Conservation (phyloP, 2,888 invertebrate species). For the Ormyrus nitidulus region DNA sequence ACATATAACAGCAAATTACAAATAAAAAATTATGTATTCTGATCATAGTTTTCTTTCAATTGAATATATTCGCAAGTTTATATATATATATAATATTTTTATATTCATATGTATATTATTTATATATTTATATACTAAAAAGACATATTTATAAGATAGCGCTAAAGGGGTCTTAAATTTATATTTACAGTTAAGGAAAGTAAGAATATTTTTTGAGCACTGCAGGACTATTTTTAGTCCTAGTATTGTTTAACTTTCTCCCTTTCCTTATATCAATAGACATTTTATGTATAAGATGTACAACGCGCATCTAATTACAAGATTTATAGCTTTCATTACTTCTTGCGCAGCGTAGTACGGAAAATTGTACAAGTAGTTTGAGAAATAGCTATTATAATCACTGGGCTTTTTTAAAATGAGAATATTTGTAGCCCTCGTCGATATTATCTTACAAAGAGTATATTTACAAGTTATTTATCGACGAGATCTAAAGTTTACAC, state of each 20-base stretch:
- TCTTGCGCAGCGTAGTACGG: constrained; percentile 10
- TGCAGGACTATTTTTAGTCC: neutral
- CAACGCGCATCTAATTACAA: constrained; percentile 44
- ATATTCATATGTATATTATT: constrained; percentile 41
- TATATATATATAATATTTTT: constrained; percentile 58
- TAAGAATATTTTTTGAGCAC: constrained; percentile 31
- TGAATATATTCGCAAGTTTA: constrained; percentile 58
- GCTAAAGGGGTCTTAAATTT: constrained; percentile 37
- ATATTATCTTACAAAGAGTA: constrained; percentile 38
- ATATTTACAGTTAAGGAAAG: constrained; percentile 47
- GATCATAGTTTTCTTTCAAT: constrained; percentile 62
- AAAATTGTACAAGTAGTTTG: constrained; percentile 39
- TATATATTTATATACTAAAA: constrained; percentile 49
- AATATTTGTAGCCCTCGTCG: constrained; percentile 10
- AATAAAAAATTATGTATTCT: constrained; percentile 71
- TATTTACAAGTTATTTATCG: constrained; percentile 44
- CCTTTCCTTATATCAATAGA: constrained; percentile 36
- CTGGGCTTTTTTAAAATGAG: constrained; percentile 1
- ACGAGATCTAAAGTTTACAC: neutral
- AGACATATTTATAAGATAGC: constrained; percentile 47
- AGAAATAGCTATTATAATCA: constrained; percentile 34
- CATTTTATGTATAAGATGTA: constrained; percentile 49
- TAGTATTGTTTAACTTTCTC: constrained; percentile 31
- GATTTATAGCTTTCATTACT: constrained; percentile 15
- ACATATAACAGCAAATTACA: constrained; percentile 73